Percentiles rank a stretch among this genome's conserved stretches.
phyloP scores from a whole-genome alignment of 2,797 vertebrate species.

The Pteropus rufus region DNA sequence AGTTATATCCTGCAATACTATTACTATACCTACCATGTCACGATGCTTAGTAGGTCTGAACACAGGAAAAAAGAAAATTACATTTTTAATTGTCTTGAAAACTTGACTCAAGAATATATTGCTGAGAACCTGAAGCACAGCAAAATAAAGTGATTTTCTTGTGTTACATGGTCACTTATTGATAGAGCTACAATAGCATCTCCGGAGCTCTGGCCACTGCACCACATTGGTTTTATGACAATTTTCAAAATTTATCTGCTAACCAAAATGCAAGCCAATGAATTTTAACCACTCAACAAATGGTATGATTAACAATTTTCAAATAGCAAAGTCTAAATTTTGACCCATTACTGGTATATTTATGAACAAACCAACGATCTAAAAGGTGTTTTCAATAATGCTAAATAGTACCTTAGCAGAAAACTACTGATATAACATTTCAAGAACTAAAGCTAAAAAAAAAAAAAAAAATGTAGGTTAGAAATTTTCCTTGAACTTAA shows the following conservation, averaged over 20 bases:
- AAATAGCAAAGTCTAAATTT: conserved; percentile 48
- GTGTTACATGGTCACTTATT: neutral
- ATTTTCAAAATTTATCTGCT: conserved; percentile 29
- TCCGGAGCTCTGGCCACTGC: neutral
- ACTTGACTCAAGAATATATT: neutral
- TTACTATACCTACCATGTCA: neutral
- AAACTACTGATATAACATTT: neutral
- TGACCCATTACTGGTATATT: conserved; percentile 6
- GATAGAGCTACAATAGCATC: neutral
- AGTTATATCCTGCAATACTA: neutral
- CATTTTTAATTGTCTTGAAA: neutral
- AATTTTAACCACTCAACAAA: neutral
- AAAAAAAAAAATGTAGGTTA: neutral
- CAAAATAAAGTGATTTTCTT: neutral
- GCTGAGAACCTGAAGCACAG: conserved; percentile 22
- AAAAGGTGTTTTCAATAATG: neutral
- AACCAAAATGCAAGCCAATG: conserved; percentile 16
- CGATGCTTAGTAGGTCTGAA: neutral
- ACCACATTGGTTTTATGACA: neutral
- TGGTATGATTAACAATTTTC: neutral
- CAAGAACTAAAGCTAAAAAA: neutral
- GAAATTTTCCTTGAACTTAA: conserved; percentile 22
- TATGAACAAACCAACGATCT: conserved; percentile 14
- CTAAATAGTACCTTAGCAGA: neutral
- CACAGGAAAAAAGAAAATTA: neutral